Conservation (phyloP, 2,113 vertebrate genomes). For the Mesocricetus auratus region DNA sequence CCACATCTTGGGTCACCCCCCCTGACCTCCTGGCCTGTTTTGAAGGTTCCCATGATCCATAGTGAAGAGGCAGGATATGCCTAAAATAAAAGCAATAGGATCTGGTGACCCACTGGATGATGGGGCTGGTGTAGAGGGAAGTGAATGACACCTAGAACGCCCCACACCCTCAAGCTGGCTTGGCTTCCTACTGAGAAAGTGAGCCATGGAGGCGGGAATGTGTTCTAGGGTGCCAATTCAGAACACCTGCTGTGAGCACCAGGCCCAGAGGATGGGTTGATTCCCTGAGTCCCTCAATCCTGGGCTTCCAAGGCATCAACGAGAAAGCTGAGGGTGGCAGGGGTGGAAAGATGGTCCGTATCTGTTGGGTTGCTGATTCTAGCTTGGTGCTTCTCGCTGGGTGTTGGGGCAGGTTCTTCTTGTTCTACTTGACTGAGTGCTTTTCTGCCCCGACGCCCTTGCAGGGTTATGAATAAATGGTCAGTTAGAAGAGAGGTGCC, state of each 20-base stretch:
- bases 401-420: not conserved
- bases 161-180: not conserved
- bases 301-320: not conserved
- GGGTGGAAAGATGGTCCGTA: not conserved
- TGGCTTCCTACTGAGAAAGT: not conserved
- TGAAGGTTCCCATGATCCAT: not conserved
- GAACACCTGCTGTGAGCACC: slow-evolving; percentile 24
- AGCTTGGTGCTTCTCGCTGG: not conserved
- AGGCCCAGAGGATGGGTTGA: not conserved
- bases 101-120: not conserved
- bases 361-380: not conserved
- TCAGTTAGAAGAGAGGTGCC: not conserved
- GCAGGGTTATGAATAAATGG: slow-evolving; percentile 52
- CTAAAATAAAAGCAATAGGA: not conserved
- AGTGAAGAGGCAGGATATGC: not conserved
- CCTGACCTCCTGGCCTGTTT: not conserved
- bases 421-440: slow-evolving; percentile 50
- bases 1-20: not conserved
- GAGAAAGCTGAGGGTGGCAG: not conserved
- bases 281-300: not conserved
- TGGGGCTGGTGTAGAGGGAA: not conserved
- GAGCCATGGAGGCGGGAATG: not conserved
- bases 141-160: not conserved
- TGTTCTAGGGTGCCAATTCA: not conserved
- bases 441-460: slow-evolving; percentile 44